phyloP scores from a whole-genome alignment of 2,113 vertebrate species.

The Empidonax alnorum region DNA sequence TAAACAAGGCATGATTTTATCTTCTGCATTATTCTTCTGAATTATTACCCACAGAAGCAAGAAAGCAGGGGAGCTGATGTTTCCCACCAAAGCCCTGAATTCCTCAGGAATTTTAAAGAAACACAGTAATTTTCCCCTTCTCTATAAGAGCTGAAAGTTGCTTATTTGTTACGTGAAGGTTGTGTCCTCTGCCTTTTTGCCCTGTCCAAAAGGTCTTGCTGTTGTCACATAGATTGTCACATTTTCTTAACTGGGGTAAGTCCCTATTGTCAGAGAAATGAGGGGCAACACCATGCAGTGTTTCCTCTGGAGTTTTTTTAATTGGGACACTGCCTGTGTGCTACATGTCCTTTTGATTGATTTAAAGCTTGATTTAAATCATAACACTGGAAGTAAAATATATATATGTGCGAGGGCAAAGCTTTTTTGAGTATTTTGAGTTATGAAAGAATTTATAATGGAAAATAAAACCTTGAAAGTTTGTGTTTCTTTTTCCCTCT shows the following conservation, averaged over 20 bases:
- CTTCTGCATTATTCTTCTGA: background rate
- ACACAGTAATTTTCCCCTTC: background rate
- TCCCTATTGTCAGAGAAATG: background rate
- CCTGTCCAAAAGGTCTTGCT: background rate
- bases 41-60: background rate
- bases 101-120: background rate
- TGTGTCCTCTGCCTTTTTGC: background rate
- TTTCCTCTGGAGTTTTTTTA: slow-evolving; percentile 2
- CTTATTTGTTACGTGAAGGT: background rate
- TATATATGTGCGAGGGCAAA: background rate
- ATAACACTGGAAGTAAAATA: background rate
- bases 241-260: background rate
- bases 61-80: background rate
- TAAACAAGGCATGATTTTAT: background rate
- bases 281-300: background rate
- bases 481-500: background rate
- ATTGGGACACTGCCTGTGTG: background rate
- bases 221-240: background rate
- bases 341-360: slow-evolving; percentile 4
- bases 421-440: background rate
- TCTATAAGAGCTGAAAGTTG: background rate
- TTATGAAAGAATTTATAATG: background rate
- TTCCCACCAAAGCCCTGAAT: background rate
- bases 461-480: background rate
- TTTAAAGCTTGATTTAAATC: background rate